Evolutionary conservation across 1,140 invertebrate species (phyloP).

Genomic region (Trichogramma pretiosum): DNA sequence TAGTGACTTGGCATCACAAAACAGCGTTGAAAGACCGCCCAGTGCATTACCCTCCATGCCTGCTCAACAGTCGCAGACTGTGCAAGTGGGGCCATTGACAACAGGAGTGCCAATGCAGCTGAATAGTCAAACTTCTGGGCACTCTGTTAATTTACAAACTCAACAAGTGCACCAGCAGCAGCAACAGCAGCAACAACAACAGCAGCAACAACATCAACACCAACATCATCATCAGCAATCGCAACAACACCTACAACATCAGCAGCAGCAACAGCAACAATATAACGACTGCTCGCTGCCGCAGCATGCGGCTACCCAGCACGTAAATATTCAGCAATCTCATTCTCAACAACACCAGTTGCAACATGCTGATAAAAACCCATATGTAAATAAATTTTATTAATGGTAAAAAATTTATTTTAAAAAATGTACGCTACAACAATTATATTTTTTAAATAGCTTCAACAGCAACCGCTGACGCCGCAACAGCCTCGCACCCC

Average conservation of each 20-base stretch:
- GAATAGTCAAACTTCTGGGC: conserved; percentile 30
- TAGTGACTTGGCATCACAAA: conserved; percentile 71
- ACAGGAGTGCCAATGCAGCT: conserved; percentile 18
- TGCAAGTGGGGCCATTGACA: neutral
- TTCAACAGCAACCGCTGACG: conserved; percentile 35
- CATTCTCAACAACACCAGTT: conserved; percentile 14
- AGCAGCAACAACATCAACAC: conserved; percentile 38
- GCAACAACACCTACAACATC: conserved; percentile 26
- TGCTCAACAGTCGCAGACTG: conserved; percentile 5
- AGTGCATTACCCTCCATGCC: conserved; percentile 39
- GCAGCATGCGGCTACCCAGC: too few species aligned
- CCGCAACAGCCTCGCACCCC: conserved; percentile 38
- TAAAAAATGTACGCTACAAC: too few species aligned
- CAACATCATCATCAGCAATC: conserved; percentile 29
- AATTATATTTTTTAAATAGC: conserved; percentile 16
- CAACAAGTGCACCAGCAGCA: conserved; percentile 7
- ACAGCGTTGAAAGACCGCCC: conserved; percentile 56
- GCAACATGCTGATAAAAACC: conserved; percentile 16
- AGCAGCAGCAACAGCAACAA: neutral
- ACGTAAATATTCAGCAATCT: too few species aligned
- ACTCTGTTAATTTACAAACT: conserved; percentile 6
- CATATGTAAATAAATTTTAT: conserved; percentile 10
- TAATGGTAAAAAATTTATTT: too few species aligned
- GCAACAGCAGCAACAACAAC: conserved; percentile 33
- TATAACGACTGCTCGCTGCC: too few species aligned